Percentiles rank a stretch among this genome's conserved stretches.
phyloP scores from a whole-genome alignment of 2,797 vertebrate species.

The Enteromius trimaculatus region DNA sequence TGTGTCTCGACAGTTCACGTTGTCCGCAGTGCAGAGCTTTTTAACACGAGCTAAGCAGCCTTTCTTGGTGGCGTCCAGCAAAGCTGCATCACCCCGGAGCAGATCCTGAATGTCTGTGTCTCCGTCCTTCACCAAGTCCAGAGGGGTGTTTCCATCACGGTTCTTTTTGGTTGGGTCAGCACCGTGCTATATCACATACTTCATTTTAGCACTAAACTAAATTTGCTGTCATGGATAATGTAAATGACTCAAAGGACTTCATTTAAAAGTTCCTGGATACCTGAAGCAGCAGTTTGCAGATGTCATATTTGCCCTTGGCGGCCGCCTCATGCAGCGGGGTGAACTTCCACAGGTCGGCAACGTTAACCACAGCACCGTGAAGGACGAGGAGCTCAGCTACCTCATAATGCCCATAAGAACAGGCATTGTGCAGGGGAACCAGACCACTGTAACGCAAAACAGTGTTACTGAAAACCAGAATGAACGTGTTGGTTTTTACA shows the following conservation, averaged over 20 bases:
- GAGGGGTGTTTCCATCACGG: slow-evolving; percentile 91
- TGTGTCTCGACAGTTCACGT: slow-evolving; percentile 94
- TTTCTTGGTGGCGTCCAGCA: slow-evolving; percentile 94
- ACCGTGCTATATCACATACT: slow-evolving; percentile 74
- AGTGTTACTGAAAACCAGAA: not conserved
- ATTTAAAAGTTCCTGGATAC: slow-evolving; percentile 63
- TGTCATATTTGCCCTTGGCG: slow-evolving; percentile 98
- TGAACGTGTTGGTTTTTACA: not conserved
- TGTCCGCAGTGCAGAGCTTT: slow-evolving; percentile 92
- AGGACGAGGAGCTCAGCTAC: slow-evolving; percentile 93
- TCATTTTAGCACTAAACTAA: not conserved
- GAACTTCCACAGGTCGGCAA: slow-evolving; percentile 97
- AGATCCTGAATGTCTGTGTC: slow-evolving; percentile 97
- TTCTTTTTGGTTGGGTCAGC: slow-evolving; percentile 97
- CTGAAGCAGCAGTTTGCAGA: slow-evolving; percentile 96
- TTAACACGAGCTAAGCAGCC: slow-evolving; percentile 93
- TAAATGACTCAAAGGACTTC: too few species aligned
- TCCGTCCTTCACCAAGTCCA: slow-evolving; percentile 95
- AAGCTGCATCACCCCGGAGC: slow-evolving; percentile 90
- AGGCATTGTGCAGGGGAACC: slow-evolving; percentile 95
- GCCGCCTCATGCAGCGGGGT: slow-evolving; percentile 71
- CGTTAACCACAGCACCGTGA: slow-evolving; percentile 94
- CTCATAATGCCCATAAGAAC: slow-evolving; percentile 97
- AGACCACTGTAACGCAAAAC: slow-evolving; percentile 79
- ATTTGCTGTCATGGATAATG: not conserved